phyloP scores from a whole-genome alignment of 2,113 vertebrate genomes.

The Nyctereutes procyonoides region DNA sequence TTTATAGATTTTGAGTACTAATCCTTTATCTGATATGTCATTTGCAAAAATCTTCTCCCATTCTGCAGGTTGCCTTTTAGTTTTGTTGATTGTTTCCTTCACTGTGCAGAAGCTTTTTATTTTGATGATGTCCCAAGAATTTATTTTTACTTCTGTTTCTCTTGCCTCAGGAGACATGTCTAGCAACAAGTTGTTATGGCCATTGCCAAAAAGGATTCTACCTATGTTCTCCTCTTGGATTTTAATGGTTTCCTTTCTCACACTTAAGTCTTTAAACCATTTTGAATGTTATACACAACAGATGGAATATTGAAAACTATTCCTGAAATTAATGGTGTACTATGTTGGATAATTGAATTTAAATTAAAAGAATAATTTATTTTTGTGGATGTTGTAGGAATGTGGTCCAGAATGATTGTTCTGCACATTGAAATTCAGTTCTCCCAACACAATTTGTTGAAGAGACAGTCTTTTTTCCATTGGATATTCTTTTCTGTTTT shows the following conservation, averaged over 20 bases:
- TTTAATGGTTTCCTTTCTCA: not conserved
- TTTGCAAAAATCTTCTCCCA: not conserved
- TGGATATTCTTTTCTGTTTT: not conserved
- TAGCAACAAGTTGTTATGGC: not conserved
- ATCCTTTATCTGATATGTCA: not conserved
- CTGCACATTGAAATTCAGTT: not conserved
- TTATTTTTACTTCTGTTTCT: not conserved
- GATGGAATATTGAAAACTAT: no score
- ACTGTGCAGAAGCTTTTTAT: not conserved
- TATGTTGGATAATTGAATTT: no score
- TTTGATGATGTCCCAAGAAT: not conserved
- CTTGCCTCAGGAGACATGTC: not conserved
- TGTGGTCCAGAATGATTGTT: not conserved
- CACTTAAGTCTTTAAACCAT: not conserved
- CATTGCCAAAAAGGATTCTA: not conserved
- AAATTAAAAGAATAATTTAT: not conserved
- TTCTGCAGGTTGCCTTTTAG: not conserved
- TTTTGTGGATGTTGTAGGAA: not conserved
- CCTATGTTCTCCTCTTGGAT: not conserved
- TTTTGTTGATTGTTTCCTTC: not conserved
- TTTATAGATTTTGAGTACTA: not conserved
- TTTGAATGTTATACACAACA: not conserved
- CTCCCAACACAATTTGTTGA: not conserved
- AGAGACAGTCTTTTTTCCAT: not conserved
- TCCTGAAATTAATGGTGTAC: no score